phyloP scores from a whole-genome alignment of 2,888 invertebrate species.

The Matsumyia berberina region DNA sequence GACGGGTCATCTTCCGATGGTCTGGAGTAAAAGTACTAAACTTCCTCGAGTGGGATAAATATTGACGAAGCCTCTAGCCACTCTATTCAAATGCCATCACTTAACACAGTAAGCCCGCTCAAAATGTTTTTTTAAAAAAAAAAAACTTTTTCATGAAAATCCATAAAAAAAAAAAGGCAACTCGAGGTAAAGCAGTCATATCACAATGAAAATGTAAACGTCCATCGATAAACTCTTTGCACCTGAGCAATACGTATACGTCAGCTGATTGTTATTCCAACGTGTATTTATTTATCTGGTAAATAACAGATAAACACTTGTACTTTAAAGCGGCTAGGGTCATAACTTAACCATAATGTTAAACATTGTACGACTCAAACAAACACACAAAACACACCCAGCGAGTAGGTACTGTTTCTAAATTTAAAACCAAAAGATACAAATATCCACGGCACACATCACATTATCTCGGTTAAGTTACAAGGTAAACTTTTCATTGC shows the following conservation, averaged over 20 bases:
- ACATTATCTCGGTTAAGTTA: constrained; percentile 25
- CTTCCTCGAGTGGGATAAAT: background rate
- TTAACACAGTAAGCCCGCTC: background rate
- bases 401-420: constrained; percentile 18
- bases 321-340: constrained; percentile 39
- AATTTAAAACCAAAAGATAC: constrained; percentile 33
- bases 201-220: constrained; percentile 11
- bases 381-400: constrained; percentile 21
- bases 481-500: constrained; percentile 54
- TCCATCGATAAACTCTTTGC: constrained; percentile 7
- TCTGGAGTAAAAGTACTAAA: background rate
- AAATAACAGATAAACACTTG: constrained; percentile 50
- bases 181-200: constrained; percentile 10
- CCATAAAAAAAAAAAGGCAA: background rate
- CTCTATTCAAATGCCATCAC: background rate
- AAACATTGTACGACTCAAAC: constrained; percentile 35
- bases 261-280: constrained; percentile 39
- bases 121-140: background rate
- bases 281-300: constrained; percentile 45
- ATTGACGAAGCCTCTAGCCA: background rate
- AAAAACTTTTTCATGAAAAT: background rate
- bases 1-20: background rate
- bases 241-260: constrained; percentile 8
- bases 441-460: constrained; percentile 11
- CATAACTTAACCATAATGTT: constrained; percentile 56